Evolutionary conservation across 37 sponge, comb jelly and placozoan species (phyloP), one percentile per base, ranked within the genome.

Genomic region (Dysidea cf. avara): DNA sequence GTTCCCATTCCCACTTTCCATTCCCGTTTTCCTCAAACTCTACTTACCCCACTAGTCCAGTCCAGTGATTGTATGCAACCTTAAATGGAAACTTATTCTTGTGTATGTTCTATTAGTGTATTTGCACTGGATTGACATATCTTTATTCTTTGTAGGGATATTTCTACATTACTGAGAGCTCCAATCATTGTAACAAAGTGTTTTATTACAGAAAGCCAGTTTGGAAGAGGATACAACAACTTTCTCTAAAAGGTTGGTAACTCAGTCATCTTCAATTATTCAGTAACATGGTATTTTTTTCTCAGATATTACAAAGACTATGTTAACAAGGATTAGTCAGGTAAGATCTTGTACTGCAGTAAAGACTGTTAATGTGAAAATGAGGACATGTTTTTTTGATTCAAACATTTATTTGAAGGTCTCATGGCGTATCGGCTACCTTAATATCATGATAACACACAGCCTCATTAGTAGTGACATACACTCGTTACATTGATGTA

Each of bases 131-230:
- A 22, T 29, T 24, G 7, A 22, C 50, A 47, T 33, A 20, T 9
- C 9, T 4, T 38, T 70, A 38, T n/a, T 46, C n/a, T 53, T 28
- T 71, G 11, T 64, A 84, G 84, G 37, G 58, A 30, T 77, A 60
- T 37, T 84, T 84, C 58, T 84, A 84, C 32, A 66, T 76, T 0
- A 84, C 84, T 21, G 84, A 76, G 57, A 68, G 69, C 26, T 46
- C 35, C 29, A 36, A 53, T 1, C 77, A 71, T 16, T 68, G 68
- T n/a, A 84, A 84, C 38, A 61, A 68, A 17, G 57, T 86, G 33
- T 74, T 86, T 57, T 86, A 79, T 81, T 86, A 78, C 63, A 49
- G 86, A 6, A 86, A 86, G 50, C 62, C 51, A 32, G 75, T 86
- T 31, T 86, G 86, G 86, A 25, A 54, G 30, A 17, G 53, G 47